Base-by-base conservation (phyloP, 2,888 invertebrate species). In the Endomychus coccineus region DNA sequence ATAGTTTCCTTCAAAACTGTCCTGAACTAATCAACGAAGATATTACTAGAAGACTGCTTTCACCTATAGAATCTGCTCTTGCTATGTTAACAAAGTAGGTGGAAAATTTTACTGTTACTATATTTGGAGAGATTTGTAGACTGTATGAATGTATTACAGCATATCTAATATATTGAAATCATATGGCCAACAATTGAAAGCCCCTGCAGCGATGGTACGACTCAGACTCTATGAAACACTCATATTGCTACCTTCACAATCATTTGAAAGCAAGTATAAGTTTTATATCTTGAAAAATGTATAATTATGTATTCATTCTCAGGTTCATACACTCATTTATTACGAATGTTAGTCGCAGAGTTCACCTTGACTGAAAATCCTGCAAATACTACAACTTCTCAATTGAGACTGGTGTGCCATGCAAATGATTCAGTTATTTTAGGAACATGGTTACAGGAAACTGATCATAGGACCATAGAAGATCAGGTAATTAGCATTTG, bases 381-480 rank as follows among this genome's bases (percentile, higher is more conserved):
- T 13, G 89, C 91, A 7, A 89, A 88, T 51, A 94, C 92, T 2
- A 87, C 90, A 1, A 90, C 83, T 12, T 91, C 91, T 0, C 73
- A 85, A 44, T 68, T 90, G 42, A 71, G 86, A 28, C 74, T 78
- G n/a, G 77, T 89, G 40, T 91, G 91, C 54, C 87, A 89, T 59
- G 81, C 83, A 4, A 87, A 89, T 56, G 89, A 90, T 64, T 88
- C 91, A 0, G 87, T 94, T 24, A 82, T 97, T 36, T 70, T 96
- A 19, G 94, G 94, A 7, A 90, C 91, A 31, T 94, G 94, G 89
- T 75, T 95, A 23, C 90, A 92, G 61, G 94, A 96, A 61, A 94
- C 92, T 0, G 95, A 96, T 64, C 95, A 97, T 64, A 83, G 90
- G 43, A 86, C 86, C 28, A 91, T 97, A 48, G 97, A 97, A 68